These are phyloP conservation scores for Bhutanitis thaidina DNA, from an alignment of 2,888 invertebrate genomes.

Conservation along the genomic window DNA sequence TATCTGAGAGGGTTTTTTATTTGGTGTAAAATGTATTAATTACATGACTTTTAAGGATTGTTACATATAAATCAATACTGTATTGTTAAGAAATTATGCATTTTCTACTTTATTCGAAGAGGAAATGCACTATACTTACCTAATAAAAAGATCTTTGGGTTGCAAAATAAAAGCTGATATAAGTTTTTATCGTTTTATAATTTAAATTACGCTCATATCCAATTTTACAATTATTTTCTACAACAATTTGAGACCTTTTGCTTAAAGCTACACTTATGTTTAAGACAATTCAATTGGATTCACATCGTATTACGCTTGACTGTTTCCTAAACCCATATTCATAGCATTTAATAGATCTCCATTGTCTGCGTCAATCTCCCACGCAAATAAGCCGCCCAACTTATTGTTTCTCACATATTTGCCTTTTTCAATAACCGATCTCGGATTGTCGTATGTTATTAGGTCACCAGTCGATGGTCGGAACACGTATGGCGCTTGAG, in stretches of 20 bases:
- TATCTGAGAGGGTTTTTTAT: too few relatives aligned
- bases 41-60: too few relatives aligned
- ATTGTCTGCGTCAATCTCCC: slow-evolving; percentile 74
- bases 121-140: too few relatives aligned
- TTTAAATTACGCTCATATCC: slow-evolving; percentile 32
- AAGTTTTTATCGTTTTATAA: slow-evolving; percentile 15
- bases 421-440: slow-evolving; percentile 69
- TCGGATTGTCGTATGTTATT: slow-evolving; percentile 66
- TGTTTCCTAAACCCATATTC: slow-evolving; percentile 71
- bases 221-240: slow-evolving; percentile 26
- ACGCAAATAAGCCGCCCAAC: slow-evolving; percentile 67
- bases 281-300: slow-evolving; percentile 24
- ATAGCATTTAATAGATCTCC: slow-evolving; percentile 71
- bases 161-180: not conserved
- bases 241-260: slow-evolving; percentile 42
- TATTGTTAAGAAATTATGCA: too few relatives aligned
- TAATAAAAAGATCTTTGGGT: not conserved
- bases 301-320: slow-evolving; percentile 30
- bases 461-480: slow-evolving; percentile 63
- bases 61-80: too few relatives aligned
- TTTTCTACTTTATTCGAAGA: too few relatives aligned
- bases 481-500: slow-evolving; percentile 72
- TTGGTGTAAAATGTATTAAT: too few relatives aligned
- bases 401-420: slow-evolving; percentile 73
- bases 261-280: slow-evolving; percentile 34